Conservation (phyloP, 2,888 invertebrate genomes). For the Limenitis camilla region DNA sequence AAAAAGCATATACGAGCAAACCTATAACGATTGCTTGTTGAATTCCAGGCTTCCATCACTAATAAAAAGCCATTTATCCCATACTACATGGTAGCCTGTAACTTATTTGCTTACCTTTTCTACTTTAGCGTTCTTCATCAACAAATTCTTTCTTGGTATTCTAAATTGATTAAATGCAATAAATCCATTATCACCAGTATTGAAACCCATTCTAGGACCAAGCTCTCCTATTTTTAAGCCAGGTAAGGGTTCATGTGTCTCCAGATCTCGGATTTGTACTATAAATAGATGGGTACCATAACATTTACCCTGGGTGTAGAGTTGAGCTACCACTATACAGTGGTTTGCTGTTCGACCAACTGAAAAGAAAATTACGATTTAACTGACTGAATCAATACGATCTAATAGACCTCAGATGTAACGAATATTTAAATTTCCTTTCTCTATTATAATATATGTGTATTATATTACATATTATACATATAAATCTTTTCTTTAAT, state of each 20-base stretch:
- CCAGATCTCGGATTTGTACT: constrained; percentile 90
- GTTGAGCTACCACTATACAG: constrained; percentile 92
- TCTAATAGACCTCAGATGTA: too few species aligned
- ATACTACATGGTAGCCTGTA: too few species aligned
- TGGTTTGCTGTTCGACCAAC: constrained; percentile 96
- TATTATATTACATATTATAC: background rate
- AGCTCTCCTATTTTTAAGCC: constrained; percentile 96
- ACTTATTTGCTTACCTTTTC: constrained; percentile 67
- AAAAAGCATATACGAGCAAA: too few species aligned
- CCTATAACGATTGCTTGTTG: too few species aligned
- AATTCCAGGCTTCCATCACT: too few species aligned
- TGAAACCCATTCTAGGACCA: constrained; percentile 93
- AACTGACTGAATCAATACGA: too few species aligned
- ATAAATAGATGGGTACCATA: constrained; percentile 94
- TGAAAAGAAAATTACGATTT: constrained; percentile 40
- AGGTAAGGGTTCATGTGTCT: constrained; percentile 88
- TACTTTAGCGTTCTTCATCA: constrained; percentile 95
- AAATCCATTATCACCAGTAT: constrained; percentile 93
- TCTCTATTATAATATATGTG: background rate
- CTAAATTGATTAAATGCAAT: constrained; percentile 88
- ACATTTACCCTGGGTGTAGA: constrained; percentile 86
- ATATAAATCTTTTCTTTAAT: too few species aligned
- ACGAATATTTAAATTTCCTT: too few species aligned
- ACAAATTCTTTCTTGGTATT: constrained; percentile 91
- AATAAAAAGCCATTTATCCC: too few species aligned